Base-by-base conservation (phyloP, 1,140 invertebrate species). In the Drosophila sproati region DNA sequence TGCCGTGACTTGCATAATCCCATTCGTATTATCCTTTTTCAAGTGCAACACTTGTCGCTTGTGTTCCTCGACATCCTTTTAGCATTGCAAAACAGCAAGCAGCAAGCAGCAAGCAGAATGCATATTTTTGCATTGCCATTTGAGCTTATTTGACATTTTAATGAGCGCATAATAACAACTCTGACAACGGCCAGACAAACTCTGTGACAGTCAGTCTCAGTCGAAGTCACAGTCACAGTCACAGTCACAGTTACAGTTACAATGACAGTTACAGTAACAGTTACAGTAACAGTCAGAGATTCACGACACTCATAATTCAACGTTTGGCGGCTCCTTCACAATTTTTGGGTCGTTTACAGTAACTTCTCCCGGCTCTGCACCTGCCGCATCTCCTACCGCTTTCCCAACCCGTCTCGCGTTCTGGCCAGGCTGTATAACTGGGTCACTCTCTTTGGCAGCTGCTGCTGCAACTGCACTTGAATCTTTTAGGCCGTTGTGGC, bases 141-240 rank as follows among this genome's bases (percentile, higher is more conserved):
- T 89, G 78, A 78, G 81, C 85, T 85, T 89, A 89, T 89, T 89
- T 89, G 85, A 89, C 80, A 89, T 89, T 89, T 89, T 89, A 89
- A 89, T 89, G 85, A 89, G 85, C 78, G 78, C 80, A 89, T 85
- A 89, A 89, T 89, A 80, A 56, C 77, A 59, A 73, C 51, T 39
- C 50, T 43, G 43, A 55, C 10, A 32, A 20, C 56, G 62, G 50
- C 20, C 51, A 48, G 51, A 34, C 29, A 6, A 6, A 31, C 62
- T 31, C 10, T 31, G 45, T 39, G 37, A 29, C 63, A 55, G 61
- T 72, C 39, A 50, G 20, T 20, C 20, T 20, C 63, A 70, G 71
- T 63, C 55, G 28, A 43, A 52, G 51, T 66, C 74, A 78, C 71
- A 20, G 20, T 20, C 20, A 20, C 20, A 20, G 20, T 20, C 20